A percentile compares a stretch with the other conserved stretches of the same genome.
phyloP scores from a whole-genome alignment of 2,113 vertebrate genomes.

The Podilymbus podiceps region DNA sequence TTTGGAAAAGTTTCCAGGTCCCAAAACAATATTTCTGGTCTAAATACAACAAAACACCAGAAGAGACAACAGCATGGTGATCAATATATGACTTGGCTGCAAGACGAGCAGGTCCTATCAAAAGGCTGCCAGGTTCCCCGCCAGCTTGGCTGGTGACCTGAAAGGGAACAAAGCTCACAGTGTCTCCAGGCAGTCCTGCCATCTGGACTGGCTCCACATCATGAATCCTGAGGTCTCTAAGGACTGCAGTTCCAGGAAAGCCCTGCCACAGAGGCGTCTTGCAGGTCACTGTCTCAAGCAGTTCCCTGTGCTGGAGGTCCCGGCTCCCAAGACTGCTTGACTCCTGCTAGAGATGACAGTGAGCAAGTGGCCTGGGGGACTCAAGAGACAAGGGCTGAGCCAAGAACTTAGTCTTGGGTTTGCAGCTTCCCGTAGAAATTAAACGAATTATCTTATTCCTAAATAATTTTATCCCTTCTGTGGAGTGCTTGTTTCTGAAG shows the following conservation, averaged over 20 bases:
- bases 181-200: conserved; percentile 42
- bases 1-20: background rate
- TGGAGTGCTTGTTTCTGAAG: background rate
- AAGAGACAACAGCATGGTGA: background rate
- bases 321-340: background rate
- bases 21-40: background rate
- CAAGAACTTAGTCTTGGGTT: background rate
- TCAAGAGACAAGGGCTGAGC: background rate
- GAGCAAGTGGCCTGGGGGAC: background rate
- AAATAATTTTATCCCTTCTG: background rate
- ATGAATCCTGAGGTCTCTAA: conserved; percentile 19
- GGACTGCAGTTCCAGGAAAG: conserved; percentile 6
- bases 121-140: conserved; percentile 19
- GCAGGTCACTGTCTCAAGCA: conserved; percentile 6
- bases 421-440: background rate
- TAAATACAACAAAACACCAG: background rate
- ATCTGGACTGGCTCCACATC: conserved; percentile 45
- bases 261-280: background rate
- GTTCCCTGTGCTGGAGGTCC: background rate
- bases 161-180: conserved; percentile 37
- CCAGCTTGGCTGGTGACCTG: conserved; percentile 41
- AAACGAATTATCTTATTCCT: background rate
- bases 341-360: background rate
- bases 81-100: conserved; percentile 29
- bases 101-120: background rate